Evolutionary conservation across 1,140 invertebrate species (phyloP), one percentile per base, ranked within the genome.

Genomic region (Pseudobourletiella spinata): DNA sequence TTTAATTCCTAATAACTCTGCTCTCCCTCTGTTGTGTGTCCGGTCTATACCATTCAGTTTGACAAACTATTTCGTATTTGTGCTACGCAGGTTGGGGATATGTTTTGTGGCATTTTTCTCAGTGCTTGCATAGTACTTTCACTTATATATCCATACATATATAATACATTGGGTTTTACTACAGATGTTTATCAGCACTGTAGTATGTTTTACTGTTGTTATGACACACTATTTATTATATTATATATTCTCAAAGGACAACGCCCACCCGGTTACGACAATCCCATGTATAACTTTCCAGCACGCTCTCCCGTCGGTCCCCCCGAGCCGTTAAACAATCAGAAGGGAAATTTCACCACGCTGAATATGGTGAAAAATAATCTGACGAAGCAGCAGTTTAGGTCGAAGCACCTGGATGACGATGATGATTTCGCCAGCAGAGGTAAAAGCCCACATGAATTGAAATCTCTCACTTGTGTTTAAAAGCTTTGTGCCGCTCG

Each of bases 341-440:
- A 8, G 16, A 62, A 56, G 35, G 55, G 70, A 16, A 72, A 67
- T 57, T 83, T 86, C 30, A 78, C 79, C 57, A 88, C 89, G 73
- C 85, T 89, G 76, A 72, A 88, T 54, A 77, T 76, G 42, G n/a
- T n/a, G 70, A 78, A 58, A 80, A 85, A 72, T 71, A 82, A 83
- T 70, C 76, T 79, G 59, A 73, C 81, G n/a, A 77, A 80, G 63
- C 73, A 80, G 63, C 73, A 80, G 18, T 35, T 18, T 35, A 64
- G 76, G 76, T 2, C 75, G 75, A 6, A 72, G 71, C n/a, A 71
- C 71, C 16, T 74, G 39, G 79, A 79, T 67, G 78, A 80, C 50
- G 78, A 80, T 42, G 79, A 79, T 30, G 75, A 77, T 6, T 75
- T 76, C 42, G 74, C 71, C 63, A 73, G 70, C 56, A 78, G 76